These are phyloP conservation scores for Dexiosoma caninum DNA, from an alignment of 2,888 invertebrate genomes.

Conservation along the genomic window DNA sequence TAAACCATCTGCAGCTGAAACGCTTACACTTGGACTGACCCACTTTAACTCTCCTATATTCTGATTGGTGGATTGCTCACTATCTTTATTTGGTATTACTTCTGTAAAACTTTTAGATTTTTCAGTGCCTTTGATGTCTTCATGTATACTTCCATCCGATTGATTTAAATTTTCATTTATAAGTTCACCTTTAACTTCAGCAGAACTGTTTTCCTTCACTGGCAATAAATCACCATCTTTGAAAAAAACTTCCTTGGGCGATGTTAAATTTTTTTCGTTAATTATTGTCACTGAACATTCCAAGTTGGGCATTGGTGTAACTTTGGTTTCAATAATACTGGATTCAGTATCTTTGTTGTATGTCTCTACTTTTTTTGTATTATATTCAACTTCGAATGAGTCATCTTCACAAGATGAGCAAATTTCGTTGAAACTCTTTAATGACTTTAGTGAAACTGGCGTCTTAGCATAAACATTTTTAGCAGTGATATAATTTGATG, in stretches of 20 bases:
- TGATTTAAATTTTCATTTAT: not conserved
- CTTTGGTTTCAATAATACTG: not conserved
- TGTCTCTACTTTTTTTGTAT: slow-evolving; percentile 13
- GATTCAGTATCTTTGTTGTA: slow-evolving; percentile 1
- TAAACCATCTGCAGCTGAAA: slow-evolving; percentile 15
- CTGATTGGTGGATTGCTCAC: not conserved
- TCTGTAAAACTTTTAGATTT: not conserved
- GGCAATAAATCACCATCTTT: not conserved
- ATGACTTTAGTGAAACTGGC: slow-evolving; percentile 65
- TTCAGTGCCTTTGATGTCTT: not conserved
- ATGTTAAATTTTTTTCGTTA: slow-evolving; percentile 36
- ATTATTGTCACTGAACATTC: not conserved
- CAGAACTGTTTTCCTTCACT: not conserved
- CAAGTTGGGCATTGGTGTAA: not conserved
- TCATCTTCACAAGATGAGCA: slow-evolving; percentile 43
- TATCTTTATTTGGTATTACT: not conserved
- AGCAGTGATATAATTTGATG: slow-evolving; percentile 45
- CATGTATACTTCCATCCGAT: not conserved
- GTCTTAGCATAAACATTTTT: slow-evolving; percentile 70
- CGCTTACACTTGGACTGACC: slow-evolving; percentile 78
- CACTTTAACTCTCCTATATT: slow-evolving; percentile 76
- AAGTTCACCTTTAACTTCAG: not conserved
- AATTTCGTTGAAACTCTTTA: slow-evolving; percentile 56
- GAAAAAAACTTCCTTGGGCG: slow-evolving; percentile 33
- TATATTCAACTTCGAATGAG: not conserved